Conservation (phyloP, 1,140 invertebrate genomes). For the Ptiloglossa arizonensis region DNA sequence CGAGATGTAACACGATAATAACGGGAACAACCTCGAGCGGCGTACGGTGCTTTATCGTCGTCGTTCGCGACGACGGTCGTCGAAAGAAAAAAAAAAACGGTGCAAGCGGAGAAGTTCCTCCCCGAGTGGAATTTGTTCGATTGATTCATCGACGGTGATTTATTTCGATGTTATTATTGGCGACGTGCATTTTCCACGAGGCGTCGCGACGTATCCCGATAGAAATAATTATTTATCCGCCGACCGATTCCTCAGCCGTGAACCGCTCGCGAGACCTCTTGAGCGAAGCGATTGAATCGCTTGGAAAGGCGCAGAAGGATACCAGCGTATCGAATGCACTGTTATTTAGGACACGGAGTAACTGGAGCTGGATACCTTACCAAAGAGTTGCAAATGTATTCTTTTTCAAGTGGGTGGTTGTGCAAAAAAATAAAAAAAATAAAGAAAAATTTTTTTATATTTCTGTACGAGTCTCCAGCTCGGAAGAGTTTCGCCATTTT, state of each 20-base stretch:
- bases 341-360: conserved; percentile 14
- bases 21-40: not conserved
- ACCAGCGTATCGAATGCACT: conserved; percentile 25
- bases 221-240: conserved; percentile 6
- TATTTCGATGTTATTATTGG: not conserved
- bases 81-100: no score
- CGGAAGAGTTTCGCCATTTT: no score
- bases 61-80: no score
- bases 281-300: not conserved
- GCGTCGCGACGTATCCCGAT: not conserved
- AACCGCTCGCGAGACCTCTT: not conserved
- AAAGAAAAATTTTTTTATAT: no score
- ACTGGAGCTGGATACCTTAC: conserved; percentile 22
- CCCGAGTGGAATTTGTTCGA: no score
- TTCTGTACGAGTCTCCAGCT: no score
- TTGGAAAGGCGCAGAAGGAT: conserved; percentile 18
- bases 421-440: no score
- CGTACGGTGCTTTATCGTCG: not conserved
- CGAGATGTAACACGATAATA: conserved; percentile 19
- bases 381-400: no score
- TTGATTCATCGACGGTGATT: not conserved
- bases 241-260: not conserved
- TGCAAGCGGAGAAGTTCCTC: no score
- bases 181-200: not conserved
- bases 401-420: no score